Conservation (phyloP, 2,113 vertebrate genomes). For the Panurus biarmicus region DNA sequence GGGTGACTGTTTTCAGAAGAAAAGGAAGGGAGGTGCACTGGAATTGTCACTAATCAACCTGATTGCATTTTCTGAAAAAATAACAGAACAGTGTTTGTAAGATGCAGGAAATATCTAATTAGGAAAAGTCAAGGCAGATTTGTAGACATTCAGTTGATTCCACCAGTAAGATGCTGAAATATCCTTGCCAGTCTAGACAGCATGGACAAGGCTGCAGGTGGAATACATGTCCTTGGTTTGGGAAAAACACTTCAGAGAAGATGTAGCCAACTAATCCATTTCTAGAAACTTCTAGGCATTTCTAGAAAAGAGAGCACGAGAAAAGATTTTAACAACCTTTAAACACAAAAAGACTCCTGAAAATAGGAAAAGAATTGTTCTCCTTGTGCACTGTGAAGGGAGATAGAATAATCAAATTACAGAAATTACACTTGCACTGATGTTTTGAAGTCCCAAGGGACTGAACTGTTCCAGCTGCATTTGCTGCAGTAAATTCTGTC, state of each 20-base stretch:
- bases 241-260: neutral
- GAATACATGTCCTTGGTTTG: neutral
- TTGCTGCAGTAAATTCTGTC: neutral
- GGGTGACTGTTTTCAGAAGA: neutral
- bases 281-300: neutral
- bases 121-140: neutral
- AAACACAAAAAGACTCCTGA: neutral
- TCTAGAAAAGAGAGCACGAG: neutral
- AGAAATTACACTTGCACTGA: neutral
- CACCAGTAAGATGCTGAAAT: neutral
- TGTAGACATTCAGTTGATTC: neutral
- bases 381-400: neutral
- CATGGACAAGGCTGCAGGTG: neutral
- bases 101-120: neutral
- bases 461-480: neutral
- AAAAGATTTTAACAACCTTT: neutral
- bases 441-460: neutral
- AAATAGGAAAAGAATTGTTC: neutral
- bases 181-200: neutral
- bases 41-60: neutral
- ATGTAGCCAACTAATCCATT: neutral
- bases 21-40: neutral
- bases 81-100: neutral
- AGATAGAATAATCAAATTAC: neutral
- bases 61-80: neutral